These are phyloP conservation scores for Hemibagrus guttatus DNA, from an alignment of 2,797 vertebrate species.

Conservation along the genomic window DNA sequence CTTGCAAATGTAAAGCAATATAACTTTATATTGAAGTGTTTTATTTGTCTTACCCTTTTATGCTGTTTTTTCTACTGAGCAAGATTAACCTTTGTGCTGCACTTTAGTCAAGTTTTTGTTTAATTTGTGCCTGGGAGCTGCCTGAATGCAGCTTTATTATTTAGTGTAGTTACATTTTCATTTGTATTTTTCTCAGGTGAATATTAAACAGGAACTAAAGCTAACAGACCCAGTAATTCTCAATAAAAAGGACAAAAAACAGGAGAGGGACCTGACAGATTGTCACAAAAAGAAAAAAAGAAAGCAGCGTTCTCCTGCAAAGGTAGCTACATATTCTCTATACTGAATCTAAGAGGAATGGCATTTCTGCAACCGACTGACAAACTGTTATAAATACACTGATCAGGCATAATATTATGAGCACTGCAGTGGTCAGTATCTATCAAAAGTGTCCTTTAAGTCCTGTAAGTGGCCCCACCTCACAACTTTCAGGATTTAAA, in stretches of 20 bases:
- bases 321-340: conserved; percentile 72
- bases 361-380: not conserved
- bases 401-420: no score
- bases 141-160: not conserved
- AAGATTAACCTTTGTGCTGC: not conserved
- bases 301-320: conserved; percentile 97
- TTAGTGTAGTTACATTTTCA: conserved; percentile 33
- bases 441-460: no score
- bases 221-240: conserved; percentile 85
- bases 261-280: conserved; percentile 85
- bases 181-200: conserved; percentile 76
- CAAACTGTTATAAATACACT: no score
- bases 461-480: no score
- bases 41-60: not conserved
- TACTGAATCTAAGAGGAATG: not conserved
- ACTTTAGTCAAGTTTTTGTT: not conserved
- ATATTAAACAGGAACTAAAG: conserved; percentile 97
- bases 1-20: not conserved
- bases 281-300: conserved; percentile 98
- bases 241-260: conserved; percentile 91
- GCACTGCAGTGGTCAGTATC: no score
- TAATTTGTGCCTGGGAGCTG: not conserved
- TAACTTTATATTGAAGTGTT: not conserved
- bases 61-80: not conserved
- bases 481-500: no score